Conservation (phyloP, 2,797 vertebrate species). For the Myotis myotis region DNA sequence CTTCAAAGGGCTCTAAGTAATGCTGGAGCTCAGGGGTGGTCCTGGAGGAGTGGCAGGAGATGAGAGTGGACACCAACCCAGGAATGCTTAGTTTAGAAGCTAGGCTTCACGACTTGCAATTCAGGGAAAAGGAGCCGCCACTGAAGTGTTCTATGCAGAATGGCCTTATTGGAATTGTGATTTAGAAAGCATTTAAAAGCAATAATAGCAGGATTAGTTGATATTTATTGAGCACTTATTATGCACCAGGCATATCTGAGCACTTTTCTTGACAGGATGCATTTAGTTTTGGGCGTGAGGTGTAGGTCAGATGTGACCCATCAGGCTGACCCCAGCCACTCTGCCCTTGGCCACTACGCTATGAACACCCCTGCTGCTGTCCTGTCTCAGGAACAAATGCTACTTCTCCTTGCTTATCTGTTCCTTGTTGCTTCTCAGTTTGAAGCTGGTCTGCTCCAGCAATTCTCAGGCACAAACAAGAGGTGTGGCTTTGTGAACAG, state of each 20-base stretch:
- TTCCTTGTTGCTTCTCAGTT: not conserved
- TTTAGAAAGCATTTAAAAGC: not conserved
- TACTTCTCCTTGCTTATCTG: not conserved
- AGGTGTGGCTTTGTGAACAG: not conserved
- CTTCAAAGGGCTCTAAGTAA: not conserved
- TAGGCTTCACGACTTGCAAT: not conserved
- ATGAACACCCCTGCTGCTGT: not conserved
- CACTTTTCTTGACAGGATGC: not conserved
- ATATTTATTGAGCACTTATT: not conserved
- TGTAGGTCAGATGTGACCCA: not conserved
- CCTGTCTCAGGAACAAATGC: not conserved
- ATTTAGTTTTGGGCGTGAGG: not conserved
- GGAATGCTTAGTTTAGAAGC: not conserved
- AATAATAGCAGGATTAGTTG: not conserved
- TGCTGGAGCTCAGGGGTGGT: not conserved
- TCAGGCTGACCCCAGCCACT: not conserved
- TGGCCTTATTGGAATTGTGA: not conserved
- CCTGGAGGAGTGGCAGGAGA: not conserved
- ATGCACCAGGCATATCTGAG: not conserved
- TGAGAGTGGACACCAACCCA: not conserved
- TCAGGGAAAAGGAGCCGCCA: not conserved
- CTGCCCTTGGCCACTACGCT: not conserved
- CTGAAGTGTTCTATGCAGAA: not conserved
- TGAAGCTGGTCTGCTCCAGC: not conserved
- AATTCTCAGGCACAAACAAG: not conserved